Evolutionary conservation across 2,797 vertebrate species (phyloP).

Genomic region (Rhincodon typus): DNA sequence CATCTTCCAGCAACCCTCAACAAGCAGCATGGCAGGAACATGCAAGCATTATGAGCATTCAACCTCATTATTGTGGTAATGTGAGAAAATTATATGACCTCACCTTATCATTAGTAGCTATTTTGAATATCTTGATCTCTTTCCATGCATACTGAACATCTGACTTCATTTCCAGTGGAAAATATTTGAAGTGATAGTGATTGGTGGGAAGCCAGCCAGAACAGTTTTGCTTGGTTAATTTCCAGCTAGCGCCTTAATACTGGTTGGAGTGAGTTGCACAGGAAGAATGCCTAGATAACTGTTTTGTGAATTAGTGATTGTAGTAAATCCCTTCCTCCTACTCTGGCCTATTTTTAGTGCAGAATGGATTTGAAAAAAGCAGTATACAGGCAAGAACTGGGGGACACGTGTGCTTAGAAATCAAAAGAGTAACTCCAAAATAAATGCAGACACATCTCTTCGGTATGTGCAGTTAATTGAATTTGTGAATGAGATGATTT

Average conservation of each 20-base stretch:
- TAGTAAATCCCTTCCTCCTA: background rate
- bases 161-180: background rate
- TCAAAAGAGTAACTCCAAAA: background rate
- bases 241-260: background rate
- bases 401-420: background rate
- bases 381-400: background rate
- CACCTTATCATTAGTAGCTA: background rate
- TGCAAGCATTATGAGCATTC: background rate
- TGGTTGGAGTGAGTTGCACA: background rate
- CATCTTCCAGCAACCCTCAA: no score
- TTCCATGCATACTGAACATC: background rate
- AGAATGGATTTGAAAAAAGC: background rate
- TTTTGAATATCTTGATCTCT: background rate
- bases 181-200: background rate
- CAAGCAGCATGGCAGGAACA: background rate
- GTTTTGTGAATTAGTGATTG: background rate
- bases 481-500: background rate
- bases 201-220: background rate
- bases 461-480: background rate
- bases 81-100: background rate
- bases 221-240: background rate
- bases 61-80: background rate
- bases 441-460: background rate
- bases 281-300: background rate
- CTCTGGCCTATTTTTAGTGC: background rate